Conservation (phyloP, 2,888 invertebrate species). For the Leptura quadrifasciata region DNA sequence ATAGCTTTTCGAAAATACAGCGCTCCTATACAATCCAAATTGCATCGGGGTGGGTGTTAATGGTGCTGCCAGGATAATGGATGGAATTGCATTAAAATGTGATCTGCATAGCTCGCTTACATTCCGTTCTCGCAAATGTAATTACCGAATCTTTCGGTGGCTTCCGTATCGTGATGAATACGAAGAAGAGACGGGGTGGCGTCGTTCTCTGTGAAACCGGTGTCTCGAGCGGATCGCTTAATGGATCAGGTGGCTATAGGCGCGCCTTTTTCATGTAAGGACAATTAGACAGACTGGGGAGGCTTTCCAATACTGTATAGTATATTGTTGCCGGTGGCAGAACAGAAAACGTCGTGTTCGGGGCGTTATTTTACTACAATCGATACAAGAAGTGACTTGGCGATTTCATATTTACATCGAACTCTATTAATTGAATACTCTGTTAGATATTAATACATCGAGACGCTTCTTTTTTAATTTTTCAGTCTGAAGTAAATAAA, state of each 20-base stretch:
- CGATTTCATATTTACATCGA: slow-evolving; percentile 16
- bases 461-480: not conserved
- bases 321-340: slow-evolving; percentile 39
- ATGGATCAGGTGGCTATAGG: slow-evolving; percentile 69
- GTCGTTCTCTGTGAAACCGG: slow-evolving; percentile 46
- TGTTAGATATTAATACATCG: not conserved
- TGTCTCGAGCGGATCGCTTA: slow-evolving; percentile 59
- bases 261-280: slow-evolving; percentile 68
- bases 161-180: slow-evolving; percentile 66
- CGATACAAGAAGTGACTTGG: slow-evolving; percentile 38
- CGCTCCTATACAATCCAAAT: slow-evolving; percentile 72
- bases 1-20: slow-evolving; percentile 71
- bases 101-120: slow-evolving; percentile 74
- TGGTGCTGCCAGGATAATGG: slow-evolving; percentile 75
- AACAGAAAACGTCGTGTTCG: slow-evolving; percentile 37
- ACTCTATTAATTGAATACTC: slow-evolving; percentile 22
- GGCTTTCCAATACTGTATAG: slow-evolving; percentile 24
- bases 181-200: slow-evolving; percentile 48
- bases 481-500: not conserved
- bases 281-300: slow-evolving; percentile 66
- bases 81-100: slow-evolving; percentile 76
- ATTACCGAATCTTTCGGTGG: slow-evolving; percentile 70
- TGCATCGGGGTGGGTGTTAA: slow-evolving; percentile 74
- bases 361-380: slow-evolving; percentile 32
- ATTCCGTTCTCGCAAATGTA: slow-evolving; percentile 69